Percentiles rank a stretch among this genome's conserved stretches.
These are phyloP conservation scores for Gryon sp. DNA, from an alignment of 1,140 invertebrate species.

Conservation along the genomic window DNA sequence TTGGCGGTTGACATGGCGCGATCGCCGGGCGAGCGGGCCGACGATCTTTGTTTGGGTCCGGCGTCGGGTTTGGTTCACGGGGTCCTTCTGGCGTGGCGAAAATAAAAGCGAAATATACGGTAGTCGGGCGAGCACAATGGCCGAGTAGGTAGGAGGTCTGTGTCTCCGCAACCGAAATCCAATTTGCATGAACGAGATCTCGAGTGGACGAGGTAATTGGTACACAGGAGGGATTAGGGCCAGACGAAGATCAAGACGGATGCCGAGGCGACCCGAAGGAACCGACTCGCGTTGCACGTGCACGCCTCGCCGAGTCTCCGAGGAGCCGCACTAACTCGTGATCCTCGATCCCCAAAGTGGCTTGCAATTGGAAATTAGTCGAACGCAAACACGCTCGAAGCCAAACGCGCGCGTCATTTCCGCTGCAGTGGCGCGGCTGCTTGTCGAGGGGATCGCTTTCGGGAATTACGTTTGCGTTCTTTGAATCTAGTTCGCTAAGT, in stretches of 20 bases:
- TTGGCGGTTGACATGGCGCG: constrained; percentile 46
- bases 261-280: constrained; percentile 55
- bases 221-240: constrained; percentile 74
- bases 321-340: constrained; percentile 40
- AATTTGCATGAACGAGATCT: constrained; percentile 75
- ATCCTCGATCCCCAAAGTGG: constrained; percentile 50
- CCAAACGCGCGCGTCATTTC: constrained; percentile 42
- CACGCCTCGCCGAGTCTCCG: constrained; percentile 45
- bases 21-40: constrained; percentile 26
- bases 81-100: constrained; percentile 28
- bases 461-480: constrained; percentile 3
- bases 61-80: constrained; percentile 11
- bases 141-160: constrained; percentile 51
- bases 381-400: constrained; percentile 40
- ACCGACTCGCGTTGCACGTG: constrained; percentile 49
- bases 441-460: constrained; percentile 2
- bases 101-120: constrained; percentile 52
- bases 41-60: constrained; percentile 41
- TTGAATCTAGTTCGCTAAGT: constrained; percentile 4
- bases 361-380: constrained; percentile 58
- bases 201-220: constrained; percentile 75
- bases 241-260: constrained; percentile 57
- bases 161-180: constrained; percentile 71
- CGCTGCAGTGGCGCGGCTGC: constrained; percentile 26
- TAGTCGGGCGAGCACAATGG: constrained; percentile 53